phyloP scores from a whole-genome alignment of 2,113 vertebrate genomes.

The Cyphomyrus discorhynchus region DNA sequence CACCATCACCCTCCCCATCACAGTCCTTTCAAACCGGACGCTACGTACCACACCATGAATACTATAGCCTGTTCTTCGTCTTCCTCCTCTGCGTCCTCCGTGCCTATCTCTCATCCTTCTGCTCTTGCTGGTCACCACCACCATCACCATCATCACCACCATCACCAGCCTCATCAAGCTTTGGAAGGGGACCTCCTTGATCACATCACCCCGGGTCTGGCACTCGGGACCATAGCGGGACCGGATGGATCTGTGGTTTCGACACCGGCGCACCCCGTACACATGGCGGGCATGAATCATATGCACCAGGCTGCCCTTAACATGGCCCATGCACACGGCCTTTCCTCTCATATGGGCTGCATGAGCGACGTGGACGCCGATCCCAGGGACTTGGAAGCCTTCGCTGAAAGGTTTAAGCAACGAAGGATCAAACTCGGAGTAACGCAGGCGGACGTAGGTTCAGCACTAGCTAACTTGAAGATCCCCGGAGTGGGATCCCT shows the following conservation, averaged over 20 bases:
- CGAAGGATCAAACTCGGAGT: slow-evolving; percentile 96
- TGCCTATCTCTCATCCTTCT: slow-evolving; percentile 91
- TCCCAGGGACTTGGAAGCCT: slow-evolving; percentile 94
- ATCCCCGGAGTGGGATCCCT: slow-evolving; percentile 96
- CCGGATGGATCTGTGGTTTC: slow-evolving; percentile 93
- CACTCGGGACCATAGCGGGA: slow-evolving; percentile 84
- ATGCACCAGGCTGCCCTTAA: slow-evolving; percentile 97
- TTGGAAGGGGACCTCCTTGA: slow-evolving; percentile 95
- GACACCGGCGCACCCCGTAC: slow-evolving; percentile 81
- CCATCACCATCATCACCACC: slow-evolving; percentile 87
- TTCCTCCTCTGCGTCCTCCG: slow-evolving; percentile 82
- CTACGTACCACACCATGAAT: slow-evolving; percentile 98
- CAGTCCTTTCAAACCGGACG: slow-evolving; percentile 98
- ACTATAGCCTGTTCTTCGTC: slow-evolving; percentile 92
- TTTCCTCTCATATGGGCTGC: slow-evolving; percentile 88
- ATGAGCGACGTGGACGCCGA: slow-evolving; percentile 97
- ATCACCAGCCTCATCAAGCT: slow-evolving; percentile 90
- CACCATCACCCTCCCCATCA: slow-evolving; percentile 95
- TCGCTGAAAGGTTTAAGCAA: slow-evolving; percentile 97
- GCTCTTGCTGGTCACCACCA: slow-evolving; percentile 70
- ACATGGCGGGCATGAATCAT: slow-evolving; percentile 96
- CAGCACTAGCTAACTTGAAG: slow-evolving; percentile 93
- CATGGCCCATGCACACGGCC: slow-evolving; percentile 94
- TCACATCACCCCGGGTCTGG: slow-evolving; percentile 92
- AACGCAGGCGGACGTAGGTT: slow-evolving; percentile 93